Evolutionary conservation across 2,797 vertebrate genomes (phyloP).

Genomic region (Acrossocheilus wenchowensis): DNA sequence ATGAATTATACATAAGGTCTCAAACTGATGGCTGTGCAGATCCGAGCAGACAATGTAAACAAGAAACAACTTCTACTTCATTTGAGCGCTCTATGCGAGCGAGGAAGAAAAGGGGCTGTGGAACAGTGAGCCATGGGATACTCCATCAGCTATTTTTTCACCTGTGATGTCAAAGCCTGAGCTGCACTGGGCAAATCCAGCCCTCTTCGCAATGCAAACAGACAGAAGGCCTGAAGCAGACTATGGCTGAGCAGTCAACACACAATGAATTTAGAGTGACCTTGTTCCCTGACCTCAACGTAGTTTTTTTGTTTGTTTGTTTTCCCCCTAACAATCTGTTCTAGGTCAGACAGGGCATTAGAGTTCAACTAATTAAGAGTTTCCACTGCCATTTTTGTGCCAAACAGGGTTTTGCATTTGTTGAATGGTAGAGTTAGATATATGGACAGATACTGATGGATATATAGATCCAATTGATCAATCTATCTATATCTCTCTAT

Average conservation of each 20-base stretch:
- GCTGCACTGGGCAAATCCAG: slow-evolving; percentile 45
- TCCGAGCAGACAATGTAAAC: slow-evolving; percentile 74
- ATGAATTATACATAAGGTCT: slow-evolving; percentile 76
- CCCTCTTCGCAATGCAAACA: slow-evolving; percentile 50
- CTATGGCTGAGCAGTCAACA: slow-evolving; percentile 40
- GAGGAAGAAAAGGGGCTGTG: slow-evolving; percentile 46
- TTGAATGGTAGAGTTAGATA: neutral
- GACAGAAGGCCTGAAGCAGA: slow-evolving; percentile 43
- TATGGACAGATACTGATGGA: neutral
- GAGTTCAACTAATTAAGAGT: slow-evolving; percentile 17
- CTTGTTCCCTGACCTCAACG: slow-evolving; percentile 42
- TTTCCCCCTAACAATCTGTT: neutral
- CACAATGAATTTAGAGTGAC: slow-evolving; percentile 20
- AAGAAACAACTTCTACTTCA: slow-evolving; percentile 75
- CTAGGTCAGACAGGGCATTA: neutral
- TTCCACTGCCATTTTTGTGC: neutral
- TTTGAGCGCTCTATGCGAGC: slow-evolving; percentile 67
- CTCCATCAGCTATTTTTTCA: slow-evolving; percentile 82
- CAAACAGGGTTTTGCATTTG: neutral
- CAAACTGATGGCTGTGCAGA: slow-evolving; percentile 73
- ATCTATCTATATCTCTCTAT: neutral
- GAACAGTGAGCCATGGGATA: slow-evolving; percentile 73
- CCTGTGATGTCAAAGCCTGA: slow-evolving; percentile 78
- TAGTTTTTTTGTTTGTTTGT: slow-evolving; percentile 29
- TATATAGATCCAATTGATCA: neutral